Evolutionary conservation across 2,113 vertebrate genomes (phyloP).

Genomic region (Perccottus glenii): DNA sequence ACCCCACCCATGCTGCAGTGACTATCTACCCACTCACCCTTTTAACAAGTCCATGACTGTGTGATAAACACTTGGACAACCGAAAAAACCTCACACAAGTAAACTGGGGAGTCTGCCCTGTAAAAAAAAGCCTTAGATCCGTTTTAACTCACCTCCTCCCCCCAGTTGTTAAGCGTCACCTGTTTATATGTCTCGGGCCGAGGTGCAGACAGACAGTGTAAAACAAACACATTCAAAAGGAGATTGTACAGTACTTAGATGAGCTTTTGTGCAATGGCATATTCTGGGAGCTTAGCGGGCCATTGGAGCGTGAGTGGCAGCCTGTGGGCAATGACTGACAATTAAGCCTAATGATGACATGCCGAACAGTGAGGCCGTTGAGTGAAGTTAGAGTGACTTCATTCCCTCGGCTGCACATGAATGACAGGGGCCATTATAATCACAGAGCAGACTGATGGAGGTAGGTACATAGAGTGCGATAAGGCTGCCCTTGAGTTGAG

Average conservation of each 20-base stretch:
- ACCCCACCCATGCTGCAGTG: conserved; percentile 62
- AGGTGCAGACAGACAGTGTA: conserved; percentile 59
- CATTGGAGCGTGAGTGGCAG: conserved; percentile 63
- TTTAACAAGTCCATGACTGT: conserved; percentile 61
- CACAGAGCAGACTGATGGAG: conserved; percentile 27
- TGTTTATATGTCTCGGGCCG: conserved; percentile 56
- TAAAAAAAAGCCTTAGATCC: conserved; percentile 38
- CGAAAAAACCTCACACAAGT: conserved; percentile 39
- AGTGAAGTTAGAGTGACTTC: conserved; percentile 66
- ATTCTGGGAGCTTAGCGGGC: conserved; percentile 55
- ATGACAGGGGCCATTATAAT: conserved; percentile 48
- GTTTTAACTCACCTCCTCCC: conserved; percentile 24
- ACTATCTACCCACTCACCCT: conserved; percentile 42
- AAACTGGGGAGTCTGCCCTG: conserved; percentile 27
- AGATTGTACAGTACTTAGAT: conserved; percentile 55
- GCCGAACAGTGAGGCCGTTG: conserved; percentile 71
- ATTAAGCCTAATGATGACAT: conserved; percentile 76
- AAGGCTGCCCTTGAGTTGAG: conserved; percentile 25
- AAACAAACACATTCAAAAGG: conserved; percentile 62
- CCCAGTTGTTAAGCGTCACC: conserved; percentile 55
- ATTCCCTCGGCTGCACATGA: conserved; percentile 51
- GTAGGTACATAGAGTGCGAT: conserved; percentile 30
- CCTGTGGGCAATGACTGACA: conserved; percentile 71
- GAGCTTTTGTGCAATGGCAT: conserved; percentile 32
- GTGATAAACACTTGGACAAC: conserved; percentile 49